Base-by-base conservation (phyloP, 2,888 invertebrate species). In the Fabriciana adippe region DNA sequence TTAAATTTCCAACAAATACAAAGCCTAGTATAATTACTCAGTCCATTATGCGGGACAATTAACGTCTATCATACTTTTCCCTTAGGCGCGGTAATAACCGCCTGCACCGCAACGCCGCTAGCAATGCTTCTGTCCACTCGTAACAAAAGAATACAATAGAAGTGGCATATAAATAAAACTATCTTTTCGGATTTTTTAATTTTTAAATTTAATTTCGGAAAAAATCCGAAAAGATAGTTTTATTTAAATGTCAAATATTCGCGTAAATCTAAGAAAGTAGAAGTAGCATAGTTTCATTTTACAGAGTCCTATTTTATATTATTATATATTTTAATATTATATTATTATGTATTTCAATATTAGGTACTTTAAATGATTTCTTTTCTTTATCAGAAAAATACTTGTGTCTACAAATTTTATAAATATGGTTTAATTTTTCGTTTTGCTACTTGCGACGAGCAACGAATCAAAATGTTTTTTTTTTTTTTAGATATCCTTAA, bases 1-100 rank as follows among this genome's bases (percentile, higher is more conserved):
- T 61, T 41, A 55, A 57, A 66, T 59, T 60, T 54, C 60, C 60
- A 48, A 66, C 55, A 66, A 41, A 61, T 61, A 61, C 61, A 61
- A 53, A 61, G 51, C 50, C 51, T 21, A 55, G 76, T 72, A 79
- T 81, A 83, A 85, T 85, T 82, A 83, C 78, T 74, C 72, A 71
- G 73, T 74, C 76, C 76, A 79, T 83, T 81, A 82, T 84, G 79
- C 77, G 78, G 69, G 74, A 86, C 86, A 86, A 88, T 89, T 88
- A 89, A 84, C 77, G 87, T 89, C 88, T 78, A 84, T 89, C 88
- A 87, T 74, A 72, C 56, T 57, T 67, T 72, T 68, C 72, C 76
- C 74, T 67, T 67, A 65, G 75, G 75, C 73, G 65, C 80, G 81
- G 80, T 72, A 74, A 75, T 78, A 75, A 54, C 48, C 74, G 76